Percentiles rank a stretch among this genome's conserved stretches.
phyloP scores from a whole-genome alignment of 2,113 vertebrate genomes.

The Cyprinus carpio region DNA sequence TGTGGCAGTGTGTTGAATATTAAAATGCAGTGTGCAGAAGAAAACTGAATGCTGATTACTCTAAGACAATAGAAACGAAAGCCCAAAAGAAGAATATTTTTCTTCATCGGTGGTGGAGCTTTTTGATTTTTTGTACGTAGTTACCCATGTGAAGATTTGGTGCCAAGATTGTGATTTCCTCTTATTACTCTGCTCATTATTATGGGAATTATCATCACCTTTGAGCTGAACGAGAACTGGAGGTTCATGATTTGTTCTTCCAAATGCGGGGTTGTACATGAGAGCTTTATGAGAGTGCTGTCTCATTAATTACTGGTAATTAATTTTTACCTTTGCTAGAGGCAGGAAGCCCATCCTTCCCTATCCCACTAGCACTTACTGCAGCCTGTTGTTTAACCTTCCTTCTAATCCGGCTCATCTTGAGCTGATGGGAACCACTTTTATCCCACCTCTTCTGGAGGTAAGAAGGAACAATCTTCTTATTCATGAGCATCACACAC shows the following conservation, averaged over 20 bases:
- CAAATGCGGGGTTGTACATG: slow-evolving; percentile 62
- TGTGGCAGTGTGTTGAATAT: background rate
- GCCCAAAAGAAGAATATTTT: slow-evolving; percentile 6
- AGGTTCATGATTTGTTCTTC: slow-evolving; percentile 45
- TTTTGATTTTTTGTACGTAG: background rate
- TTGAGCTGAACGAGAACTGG: slow-evolving; percentile 26
- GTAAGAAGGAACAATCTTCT: slow-evolving; percentile 89
- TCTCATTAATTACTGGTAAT: slow-evolving; percentile 86
- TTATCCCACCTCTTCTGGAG: slow-evolving; percentile 86
- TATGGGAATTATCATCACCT: slow-evolving; percentile 47
- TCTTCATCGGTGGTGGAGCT: slow-evolving; percentile 8
- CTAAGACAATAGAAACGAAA: slow-evolving; percentile 28
- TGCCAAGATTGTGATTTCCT: slow-evolving; percentile 30
- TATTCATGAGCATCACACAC: slow-evolving; percentile 82
- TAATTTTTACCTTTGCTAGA: slow-evolving; percentile 76
- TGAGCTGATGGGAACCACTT: slow-evolving; percentile 88
- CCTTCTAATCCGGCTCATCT: slow-evolving; percentile 85
- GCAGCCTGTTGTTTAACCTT: slow-evolving; percentile 83
- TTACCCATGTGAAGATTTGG: slow-evolving; percentile 10
- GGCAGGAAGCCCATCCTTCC: slow-evolving; percentile 66
- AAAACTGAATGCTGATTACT: slow-evolving; percentile 15
- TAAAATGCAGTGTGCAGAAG: slow-evolving; percentile 19
- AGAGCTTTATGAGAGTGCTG: slow-evolving; percentile 59
- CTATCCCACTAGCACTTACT: slow-evolving; percentile 64
- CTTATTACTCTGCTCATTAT: slow-evolving; percentile 46